Evolutionary conservation across 2,888 invertebrate species (phyloP), one percentile per base, ranked within the genome.

Genomic region (Polymixis flavicincta): DNA sequence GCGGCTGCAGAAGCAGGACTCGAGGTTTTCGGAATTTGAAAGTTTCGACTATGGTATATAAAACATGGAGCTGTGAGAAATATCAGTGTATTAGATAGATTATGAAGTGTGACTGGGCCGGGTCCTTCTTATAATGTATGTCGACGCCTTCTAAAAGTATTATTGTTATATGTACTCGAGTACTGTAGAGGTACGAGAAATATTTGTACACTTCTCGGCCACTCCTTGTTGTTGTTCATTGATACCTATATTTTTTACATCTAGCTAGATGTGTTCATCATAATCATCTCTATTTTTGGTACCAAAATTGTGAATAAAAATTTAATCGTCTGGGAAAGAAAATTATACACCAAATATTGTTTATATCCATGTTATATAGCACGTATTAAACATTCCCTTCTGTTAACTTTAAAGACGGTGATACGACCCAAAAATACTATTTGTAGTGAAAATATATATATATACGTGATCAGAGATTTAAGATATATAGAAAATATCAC

Each of bases 1-100:
- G 93, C 97, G 98, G 89, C 97, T 99, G 90, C 98, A 98, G 94
- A 98, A 98, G 94, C 98, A 99, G 94, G 98, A 99, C 95, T 98
- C 98, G 78, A 97, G 98, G 88, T 98, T 98, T 93, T 98, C 98
- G 83, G 98, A 98, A 94, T 98, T 97, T 96, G 98, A 98, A 92
- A 98, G 98, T 88, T 98, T 98, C 93, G 98, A 98, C 94, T 98
- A 97, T 90, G 97, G 97, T 86, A 96, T 97, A 91, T 97, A 97
- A 97, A 95, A 87, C 92, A 80, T 88, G 92, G 94, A 94, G 95
- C 95, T 95, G 95, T 95, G 95, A 95, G 93, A 94, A 92, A 92
- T 93, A 95, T 95, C 95, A 95, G 95, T 96, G 95, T 96, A 95
- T 96, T 96, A 96, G 95, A 92, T 96, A 95, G 92, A 93, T 92